These are phyloP conservation scores for Erythrocebus patas DNA, from an alignment of 2,113 vertebrate genomes.

Conservation along the genomic window DNA sequence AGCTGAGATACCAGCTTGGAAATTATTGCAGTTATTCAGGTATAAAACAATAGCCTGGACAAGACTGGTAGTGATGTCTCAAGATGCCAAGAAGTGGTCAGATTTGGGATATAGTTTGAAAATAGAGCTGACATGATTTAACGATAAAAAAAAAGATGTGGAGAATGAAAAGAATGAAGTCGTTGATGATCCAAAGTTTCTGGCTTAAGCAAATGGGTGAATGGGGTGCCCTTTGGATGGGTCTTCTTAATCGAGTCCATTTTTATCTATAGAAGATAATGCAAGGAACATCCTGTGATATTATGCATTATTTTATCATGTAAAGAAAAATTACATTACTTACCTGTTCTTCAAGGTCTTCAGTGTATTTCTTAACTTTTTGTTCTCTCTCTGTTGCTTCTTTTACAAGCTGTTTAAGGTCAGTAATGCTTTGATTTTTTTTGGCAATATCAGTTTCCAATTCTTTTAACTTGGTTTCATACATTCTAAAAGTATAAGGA, in stretches of 20 bases:
- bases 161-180: neutral
- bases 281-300: neutral
- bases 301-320: neutral
- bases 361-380: slow-evolving; percentile 76
- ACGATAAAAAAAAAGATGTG: neutral
- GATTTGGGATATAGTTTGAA: neutral
- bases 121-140: neutral
- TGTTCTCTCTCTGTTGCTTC: slow-evolving; percentile 86
- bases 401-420: slow-evolving; percentile 86
- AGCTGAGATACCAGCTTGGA: neutral
- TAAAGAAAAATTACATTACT: slow-evolving; percentile 66
- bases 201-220: neutral
- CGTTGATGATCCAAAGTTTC: neutral
- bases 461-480: slow-evolving; percentile 92
- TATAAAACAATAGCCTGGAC: neutral
- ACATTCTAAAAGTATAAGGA: slow-evolving; percentile 85
- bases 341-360: slow-evolving; percentile 88
- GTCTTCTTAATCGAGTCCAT: neutral
- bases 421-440: slow-evolving; percentile 86
- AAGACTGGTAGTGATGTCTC: neutral
- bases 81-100: neutral
- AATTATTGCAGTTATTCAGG: neutral
- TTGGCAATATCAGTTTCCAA: slow-evolving; percentile 88
- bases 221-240: neutral
- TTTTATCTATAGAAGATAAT: neutral